Evolutionary conservation across 1,140 invertebrate genomes (phyloP), one percentile per base, ranked within the genome.

Genomic region (Ceratitis capitata): DNA sequence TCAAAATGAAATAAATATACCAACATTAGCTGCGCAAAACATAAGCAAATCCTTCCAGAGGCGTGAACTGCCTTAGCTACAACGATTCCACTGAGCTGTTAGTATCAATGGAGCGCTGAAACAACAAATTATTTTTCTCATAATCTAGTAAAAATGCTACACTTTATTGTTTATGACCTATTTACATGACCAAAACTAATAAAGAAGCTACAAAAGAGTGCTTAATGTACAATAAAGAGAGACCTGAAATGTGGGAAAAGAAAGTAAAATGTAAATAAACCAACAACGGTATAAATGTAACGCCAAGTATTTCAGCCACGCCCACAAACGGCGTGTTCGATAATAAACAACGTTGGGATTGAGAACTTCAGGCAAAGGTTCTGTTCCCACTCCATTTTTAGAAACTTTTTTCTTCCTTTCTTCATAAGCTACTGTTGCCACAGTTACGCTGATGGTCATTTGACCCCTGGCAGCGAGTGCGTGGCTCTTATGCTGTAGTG

Each of bases 141-240:
- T 86, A 86, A 86, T 64, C 85, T 23, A 82, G 69, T 10, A 84
- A 84, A 78, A 84, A 64, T 84, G 39, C 64, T 56, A 47, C 74
- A 32, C 83, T 86, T 86, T 86, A 86, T 86, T 86, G 83, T 86
- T 86, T 86, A 86, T 74, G 85, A 84, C 51, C 83, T 83, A 86
- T 86, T 86, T 86, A 49, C 64, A 61, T 74, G 51, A 78, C 69
- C 69, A 78, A 47, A 42, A 78, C 42, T 78, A 78, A 45, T 35
- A 78, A 78, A n/a, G 26, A 4, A 3, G 16, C 39, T 39, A 39
- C 32, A 45, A 78, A 78, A 78, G 29, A 82, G 26, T 35, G 26
- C 19, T 26, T 84, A 83, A 86, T 83, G 82, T n/a, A n/a, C n/a
- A n/a, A n/a, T n/a, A 86, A 86, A 82, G 47, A 69, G 51, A 29